These are phyloP conservation scores for Thysanoteuthis rhombus DNA, from an alignment of 2,888 invertebrate species.

Conservation along the genomic window DNA sequence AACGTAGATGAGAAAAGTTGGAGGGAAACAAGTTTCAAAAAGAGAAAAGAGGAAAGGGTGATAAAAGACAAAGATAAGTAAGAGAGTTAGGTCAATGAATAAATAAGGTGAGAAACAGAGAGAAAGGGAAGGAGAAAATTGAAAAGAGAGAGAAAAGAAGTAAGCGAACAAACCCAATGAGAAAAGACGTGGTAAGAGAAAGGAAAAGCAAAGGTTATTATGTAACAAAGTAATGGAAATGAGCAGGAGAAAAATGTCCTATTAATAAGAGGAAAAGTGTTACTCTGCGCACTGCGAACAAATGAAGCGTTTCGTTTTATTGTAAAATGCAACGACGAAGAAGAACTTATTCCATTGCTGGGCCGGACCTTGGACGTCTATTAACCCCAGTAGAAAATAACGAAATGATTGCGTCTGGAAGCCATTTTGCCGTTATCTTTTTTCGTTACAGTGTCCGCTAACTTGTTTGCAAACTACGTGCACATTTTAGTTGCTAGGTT, in stretches of 20 bases:
- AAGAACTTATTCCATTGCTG: neutral
- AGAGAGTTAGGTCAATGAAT: neutral
- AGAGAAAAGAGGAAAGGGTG: too few species aligned
- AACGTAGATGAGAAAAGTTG: too few species aligned
- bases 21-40: too few species aligned
- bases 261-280: neutral
- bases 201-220: neutral
- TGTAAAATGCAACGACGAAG: neutral
- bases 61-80: too few species aligned
- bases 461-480: neutral
- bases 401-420: neutral
- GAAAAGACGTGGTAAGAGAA: neutral
- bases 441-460: neutral
- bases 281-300: neutral
- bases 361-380: neutral
- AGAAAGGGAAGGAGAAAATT: neutral
- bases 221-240: neutral
- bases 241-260: neutral
- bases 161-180: neutral
- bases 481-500: neutral
- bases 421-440: neutral
- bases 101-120: neutral
- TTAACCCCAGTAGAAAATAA: neutral
- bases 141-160: neutral
- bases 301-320: neutral